phyloP scores from a whole-genome alignment of 2,113 vertebrate genomes.

The Lampris incognitus region DNA sequence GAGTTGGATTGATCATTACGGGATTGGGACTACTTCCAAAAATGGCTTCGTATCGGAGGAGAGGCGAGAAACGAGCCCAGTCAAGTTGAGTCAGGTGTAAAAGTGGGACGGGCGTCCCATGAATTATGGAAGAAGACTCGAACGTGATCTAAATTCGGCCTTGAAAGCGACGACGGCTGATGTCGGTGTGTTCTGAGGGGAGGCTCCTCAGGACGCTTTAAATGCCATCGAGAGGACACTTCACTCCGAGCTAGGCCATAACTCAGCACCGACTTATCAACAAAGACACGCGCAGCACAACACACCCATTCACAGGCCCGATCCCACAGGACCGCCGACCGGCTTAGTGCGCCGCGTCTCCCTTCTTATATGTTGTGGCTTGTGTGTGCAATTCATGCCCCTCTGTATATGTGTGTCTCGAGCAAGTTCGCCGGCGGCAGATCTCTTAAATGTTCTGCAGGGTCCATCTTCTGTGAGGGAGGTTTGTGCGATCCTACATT shows the following conservation, averaged over 20 bases:
- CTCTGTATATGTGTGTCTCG: not conserved
- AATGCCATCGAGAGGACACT: conserved; percentile 49
- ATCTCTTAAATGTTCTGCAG: no score
- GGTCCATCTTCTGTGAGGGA: not conserved
- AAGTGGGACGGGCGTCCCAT: conserved; percentile 60
- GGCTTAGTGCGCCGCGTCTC: not conserved
- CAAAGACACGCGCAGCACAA: conserved; percentile 22
- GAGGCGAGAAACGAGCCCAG: not conserved
- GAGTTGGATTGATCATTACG: no score
- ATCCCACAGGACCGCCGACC: not conserved
- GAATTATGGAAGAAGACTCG: conserved; percentile 63
- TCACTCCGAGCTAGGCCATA: conserved; percentile 21
- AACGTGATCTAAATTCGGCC: conserved; percentile 63
- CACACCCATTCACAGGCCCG: conserved; percentile 8
- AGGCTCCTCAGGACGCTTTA: conserved; percentile 44
- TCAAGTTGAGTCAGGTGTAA: conserved; percentile 40
- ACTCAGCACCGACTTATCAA: conserved; percentile 30
- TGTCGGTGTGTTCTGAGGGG: conserved; percentile 33
- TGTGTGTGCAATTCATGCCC: not conserved
- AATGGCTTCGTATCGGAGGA: conserved; percentile 1
- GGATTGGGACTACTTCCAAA: no score
- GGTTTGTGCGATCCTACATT: not conserved
- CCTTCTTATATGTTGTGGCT: not conserved
- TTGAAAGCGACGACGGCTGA: conserved; percentile 52
- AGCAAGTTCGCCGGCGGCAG: no score